phyloP scores from a whole-genome alignment of 2,113 vertebrate species.

The Fulica atra region DNA sequence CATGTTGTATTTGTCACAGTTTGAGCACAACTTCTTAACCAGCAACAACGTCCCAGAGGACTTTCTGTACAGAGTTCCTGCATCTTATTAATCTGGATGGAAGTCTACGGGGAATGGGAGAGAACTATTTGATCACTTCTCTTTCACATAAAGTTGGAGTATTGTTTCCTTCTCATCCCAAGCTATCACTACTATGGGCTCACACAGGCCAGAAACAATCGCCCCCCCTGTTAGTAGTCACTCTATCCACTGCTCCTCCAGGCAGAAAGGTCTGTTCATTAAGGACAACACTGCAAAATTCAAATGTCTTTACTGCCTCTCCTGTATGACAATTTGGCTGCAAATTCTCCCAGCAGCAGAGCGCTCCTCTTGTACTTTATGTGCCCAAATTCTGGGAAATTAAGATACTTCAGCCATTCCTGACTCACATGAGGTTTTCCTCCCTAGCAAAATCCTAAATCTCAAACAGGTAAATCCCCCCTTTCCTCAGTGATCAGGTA shows the following conservation, averaged over 20 bases:
- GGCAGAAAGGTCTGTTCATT: background rate
- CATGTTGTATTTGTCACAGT: background rate
- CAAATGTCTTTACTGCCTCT: background rate
- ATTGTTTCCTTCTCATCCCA: background rate
- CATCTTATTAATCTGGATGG: background rate
- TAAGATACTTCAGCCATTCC: background rate
- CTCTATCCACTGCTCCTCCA: background rate
- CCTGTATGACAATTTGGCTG: background rate
- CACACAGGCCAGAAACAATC: background rate
- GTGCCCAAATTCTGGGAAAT: background rate
- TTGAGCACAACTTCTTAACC: background rate
- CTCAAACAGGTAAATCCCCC: background rate
- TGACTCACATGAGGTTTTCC: rapidly evolving
- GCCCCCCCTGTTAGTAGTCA: background rate
- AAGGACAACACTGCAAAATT: background rate
- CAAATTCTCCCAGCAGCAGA: background rate
- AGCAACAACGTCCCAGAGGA: background rate
- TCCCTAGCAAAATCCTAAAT: background rate
- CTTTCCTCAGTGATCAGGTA: background rate
- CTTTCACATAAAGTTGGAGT: background rate
- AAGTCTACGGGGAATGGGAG: background rate
- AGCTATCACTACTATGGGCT: background rate
- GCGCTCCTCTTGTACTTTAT: background rate
- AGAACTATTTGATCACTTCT: background rate
- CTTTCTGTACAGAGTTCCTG: background rate